Conservation (phyloP, 2,888 invertebrate genomes). For the Xestia sexstrigata region DNA sequence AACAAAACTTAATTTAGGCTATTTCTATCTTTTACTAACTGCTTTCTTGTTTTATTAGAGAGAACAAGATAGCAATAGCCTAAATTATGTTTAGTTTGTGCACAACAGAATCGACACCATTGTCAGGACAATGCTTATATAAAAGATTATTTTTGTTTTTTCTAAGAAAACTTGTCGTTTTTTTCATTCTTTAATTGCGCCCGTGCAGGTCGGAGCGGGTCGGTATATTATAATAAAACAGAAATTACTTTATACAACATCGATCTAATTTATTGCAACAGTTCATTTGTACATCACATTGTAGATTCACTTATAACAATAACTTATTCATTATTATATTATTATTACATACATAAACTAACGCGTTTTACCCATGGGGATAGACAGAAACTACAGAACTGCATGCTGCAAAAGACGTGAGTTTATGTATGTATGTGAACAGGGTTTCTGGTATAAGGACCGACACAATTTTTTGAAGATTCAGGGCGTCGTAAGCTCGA, state of each 20-base stretch:
- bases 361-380: neutral
- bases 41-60: too few species aligned
- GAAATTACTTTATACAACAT: slow-evolving; percentile 41
- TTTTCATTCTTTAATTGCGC: neutral
- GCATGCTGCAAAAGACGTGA: neutral
- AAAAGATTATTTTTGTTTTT: neutral
- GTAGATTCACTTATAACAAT: slow-evolving; percentile 30
- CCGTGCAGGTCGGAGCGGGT: neutral
- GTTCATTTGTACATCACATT: slow-evolving; percentile 49
- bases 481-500: neutral
- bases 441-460: neutral
- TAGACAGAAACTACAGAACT: neutral
- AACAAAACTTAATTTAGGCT: too few species aligned
- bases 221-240: neutral
- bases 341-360: neutral
- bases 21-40: too few species aligned
- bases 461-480: neutral
- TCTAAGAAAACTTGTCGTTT: neutral
- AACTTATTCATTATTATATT: slow-evolving; percentile 24
- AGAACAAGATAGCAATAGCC: too few species aligned
- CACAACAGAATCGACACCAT: too few species aligned
- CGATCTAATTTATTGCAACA: slow-evolving; percentile 55
- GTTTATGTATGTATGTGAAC: neutral
- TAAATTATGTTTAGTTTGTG: too few species aligned
- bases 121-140: neutral